A percentile compares a stretch with the other conserved stretches of the same genome.
Evolutionary conservation across 2,113 vertebrate species (phyloP).

Genomic region (Cairina moschata): DNA sequence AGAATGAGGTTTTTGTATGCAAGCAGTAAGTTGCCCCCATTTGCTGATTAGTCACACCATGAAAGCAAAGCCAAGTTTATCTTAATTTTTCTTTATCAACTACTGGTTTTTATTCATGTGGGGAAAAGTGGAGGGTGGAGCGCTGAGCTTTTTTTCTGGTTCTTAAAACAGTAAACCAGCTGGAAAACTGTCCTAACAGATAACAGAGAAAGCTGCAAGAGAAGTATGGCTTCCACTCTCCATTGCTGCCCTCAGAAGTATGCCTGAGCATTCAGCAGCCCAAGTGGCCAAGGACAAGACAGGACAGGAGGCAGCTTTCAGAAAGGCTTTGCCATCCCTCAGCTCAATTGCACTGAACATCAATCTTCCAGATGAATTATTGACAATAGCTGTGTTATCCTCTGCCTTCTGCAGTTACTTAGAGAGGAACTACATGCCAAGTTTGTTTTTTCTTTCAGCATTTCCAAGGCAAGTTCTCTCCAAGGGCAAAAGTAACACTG

Average conservation of each 20-base stretch:
- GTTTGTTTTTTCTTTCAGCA: not conserved
- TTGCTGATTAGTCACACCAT: not conserved
- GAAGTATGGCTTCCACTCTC: fast-evolving
- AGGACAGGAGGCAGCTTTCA: not conserved
- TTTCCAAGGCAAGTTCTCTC: not conserved
- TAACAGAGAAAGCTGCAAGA: not conserved
- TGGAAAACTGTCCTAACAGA: not conserved
- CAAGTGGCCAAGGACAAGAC: not conserved
- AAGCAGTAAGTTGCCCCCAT: not conserved
- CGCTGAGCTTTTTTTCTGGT: not conserved
- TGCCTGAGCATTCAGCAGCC: fast-evolving
- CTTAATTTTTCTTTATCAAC: not conserved
- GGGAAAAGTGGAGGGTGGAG: not conserved
- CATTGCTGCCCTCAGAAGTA: not conserved
- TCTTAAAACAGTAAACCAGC: not conserved
- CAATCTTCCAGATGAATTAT: not conserved
- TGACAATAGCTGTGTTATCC: not conserved
- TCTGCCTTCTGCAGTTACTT: not conserved
- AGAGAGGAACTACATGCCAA: not conserved
- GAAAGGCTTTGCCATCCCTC: not conserved
- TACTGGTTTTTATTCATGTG: not conserved
- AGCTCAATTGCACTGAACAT: not conserved
- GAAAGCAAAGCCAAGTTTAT: not conserved
- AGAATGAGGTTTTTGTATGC: not conserved
- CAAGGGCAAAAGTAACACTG: not conserved